Base-by-base conservation (phyloP, 2,797 vertebrate genomes). In the Manis crassicaudata region DNA sequence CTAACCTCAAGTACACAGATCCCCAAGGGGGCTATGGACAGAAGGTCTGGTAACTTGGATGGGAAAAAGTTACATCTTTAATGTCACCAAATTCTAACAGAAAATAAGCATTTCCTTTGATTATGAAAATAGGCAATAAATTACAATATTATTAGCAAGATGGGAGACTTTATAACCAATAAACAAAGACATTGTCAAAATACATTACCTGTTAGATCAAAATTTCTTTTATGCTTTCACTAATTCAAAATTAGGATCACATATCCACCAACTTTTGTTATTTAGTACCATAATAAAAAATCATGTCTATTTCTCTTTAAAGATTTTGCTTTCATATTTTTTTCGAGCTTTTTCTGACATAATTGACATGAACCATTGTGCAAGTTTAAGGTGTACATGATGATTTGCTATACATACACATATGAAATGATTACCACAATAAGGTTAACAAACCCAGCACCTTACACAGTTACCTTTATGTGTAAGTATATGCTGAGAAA, bases 21-120 rank as follows among this genome's bases (percentile, higher is more conserved):
- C 25, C 56, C 11, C 40, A 77, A 50, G 1, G 20, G 21, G 2
- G 50, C 68, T 84, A 81, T 40, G 67, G 18, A 54, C 54, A 86
- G n/a, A 37, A 79, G 6, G 13, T 81, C 75, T 85, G n/a, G 35
- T 67, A 86, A 86, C 10, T 27, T 70, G 3, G 1, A 27, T 37
- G 2, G 20, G n/a, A 46, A 72, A 83, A 68, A 32, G 23, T 54
- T 93, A 52, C 52, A 79, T 60, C 20, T 86, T 90, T 65, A 68
- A 77, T 63, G 25, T 79, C 35, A 58, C 6, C 23, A 35, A 54
- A 20, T 77, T 88, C 18, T 52, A 87, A 72, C 43, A 93, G 25
- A 93, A 87, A 96, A 86, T 82, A 94, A 92, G 32, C 35, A 90
- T 88, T 93, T 91, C 29, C 46, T 93, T 88, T 85, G 50, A 87